A percentile compares a stretch with the other conserved stretches of the same genome.
phyloP scores from a whole-genome alignment of 2,888 invertebrate species.

The Trisateles emortualis region DNA sequence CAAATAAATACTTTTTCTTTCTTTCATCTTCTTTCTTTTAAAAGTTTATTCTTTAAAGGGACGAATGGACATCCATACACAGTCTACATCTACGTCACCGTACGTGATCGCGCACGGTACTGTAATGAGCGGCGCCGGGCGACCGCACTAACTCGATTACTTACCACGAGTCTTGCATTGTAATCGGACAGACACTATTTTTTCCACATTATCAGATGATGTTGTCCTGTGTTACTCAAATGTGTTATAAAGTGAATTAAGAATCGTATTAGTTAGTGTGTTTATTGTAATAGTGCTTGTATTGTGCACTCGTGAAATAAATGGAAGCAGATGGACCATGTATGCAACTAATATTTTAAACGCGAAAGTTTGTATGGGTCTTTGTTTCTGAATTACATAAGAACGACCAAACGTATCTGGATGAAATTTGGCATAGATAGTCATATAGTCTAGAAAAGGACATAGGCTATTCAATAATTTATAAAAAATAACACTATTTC shows the following conservation, averaged over 20 bases:
- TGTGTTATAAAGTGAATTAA: slow-evolving; percentile 36
- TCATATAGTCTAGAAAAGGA: no score
- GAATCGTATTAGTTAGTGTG: slow-evolving; percentile 19
- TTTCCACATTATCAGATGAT: slow-evolving; percentile 74
- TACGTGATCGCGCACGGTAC: slow-evolving; percentile 63
- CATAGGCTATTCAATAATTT: no score
- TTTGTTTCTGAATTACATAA: no score
- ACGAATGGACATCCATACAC: slow-evolving; percentile 38
- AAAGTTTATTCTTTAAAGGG: not conserved
- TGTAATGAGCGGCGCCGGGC: slow-evolving; percentile 72
- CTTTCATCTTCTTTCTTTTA: no score
- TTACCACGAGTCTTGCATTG: slow-evolving; percentile 78
- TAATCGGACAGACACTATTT: slow-evolving; percentile 74
- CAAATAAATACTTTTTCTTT: no score
- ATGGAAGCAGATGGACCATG: no score
- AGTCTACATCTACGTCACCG: slow-evolving; percentile 44
- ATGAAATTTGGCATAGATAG: no score
- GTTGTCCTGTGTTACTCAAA: slow-evolving; percentile 50
- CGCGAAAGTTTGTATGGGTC: no score
- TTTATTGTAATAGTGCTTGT: slow-evolving; percentile 3
- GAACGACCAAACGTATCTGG: no score
- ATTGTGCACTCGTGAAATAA: not conserved
- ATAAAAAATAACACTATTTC: no score
- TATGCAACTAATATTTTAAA: no score
- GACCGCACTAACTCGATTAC: slow-evolving; percentile 81